Base-by-base conservation (phyloP, 2,113 vertebrate species). In the Cisticola juncidis region DNA sequence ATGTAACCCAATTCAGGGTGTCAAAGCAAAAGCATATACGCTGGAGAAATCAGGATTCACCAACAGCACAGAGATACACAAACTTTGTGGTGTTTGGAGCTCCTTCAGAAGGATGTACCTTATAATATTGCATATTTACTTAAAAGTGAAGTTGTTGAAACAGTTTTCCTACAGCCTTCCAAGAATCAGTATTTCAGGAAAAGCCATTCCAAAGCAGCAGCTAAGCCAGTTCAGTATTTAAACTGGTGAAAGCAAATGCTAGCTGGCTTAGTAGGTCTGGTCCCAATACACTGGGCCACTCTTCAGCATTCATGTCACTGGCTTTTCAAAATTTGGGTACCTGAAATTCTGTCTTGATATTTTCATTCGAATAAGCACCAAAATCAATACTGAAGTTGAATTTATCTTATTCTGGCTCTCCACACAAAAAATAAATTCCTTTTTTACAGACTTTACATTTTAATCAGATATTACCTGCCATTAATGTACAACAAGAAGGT, bases 141-240 rank as follows among this genome's bases (percentile, higher is more conserved):
- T 73, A 94, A 69, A 54, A 77, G 71, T 36, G 47, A 77, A 82
- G 50, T 53, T 90, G 70, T 76, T 87, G 73, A 85, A 36, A 81
- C 45, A 50, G 29, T 83, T 90, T 86, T 58, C 56, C 60, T 83
- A 82, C 45, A 73, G 54, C 25, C 40, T 95, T 95, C 78, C 71
- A 88, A 26, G 85, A 90, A 92, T 7, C 31, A 74, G 36, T 68
- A 78, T 92, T 94, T 94, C 94, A 92, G 92, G 88, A 90, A 96
- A 90, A 88, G 56, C 57, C 72, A 23, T 11, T 50, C 40, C 40
- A 73, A 68, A 60, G 50, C 33, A 76, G 29, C 62, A 78, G 71
- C 38, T 44, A 81, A 85, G 13, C 8, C 50, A 26, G 44, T 61
- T 90, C 72, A 90, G 29, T 94, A 81, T 92, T 92, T 78, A 92